Conservation (phyloP, 2,888 invertebrate species). For the Hypsopygia costalis region DNA sequence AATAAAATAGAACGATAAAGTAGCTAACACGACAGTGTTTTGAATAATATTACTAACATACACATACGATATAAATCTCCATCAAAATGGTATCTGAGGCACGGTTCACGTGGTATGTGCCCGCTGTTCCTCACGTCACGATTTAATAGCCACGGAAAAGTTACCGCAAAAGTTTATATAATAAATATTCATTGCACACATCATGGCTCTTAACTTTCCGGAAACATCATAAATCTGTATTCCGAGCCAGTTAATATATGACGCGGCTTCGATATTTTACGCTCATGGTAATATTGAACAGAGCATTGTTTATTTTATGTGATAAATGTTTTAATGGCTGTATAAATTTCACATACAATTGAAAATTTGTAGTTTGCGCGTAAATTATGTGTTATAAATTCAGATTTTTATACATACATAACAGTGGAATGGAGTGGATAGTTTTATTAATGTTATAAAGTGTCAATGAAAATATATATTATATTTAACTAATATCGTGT, state of each 20-base stretch:
- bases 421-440: too few species aligned
- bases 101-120: constrained; percentile 28
- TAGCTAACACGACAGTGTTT: constrained; percentile 30
- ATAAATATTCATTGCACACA: constrained; percentile 14
- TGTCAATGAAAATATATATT: too few species aligned
- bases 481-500: too few species aligned
- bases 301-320: too few species aligned
- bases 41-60: constrained; percentile 57
- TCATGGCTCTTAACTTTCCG: neutral
- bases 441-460: too few species aligned
- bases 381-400: too few species aligned
- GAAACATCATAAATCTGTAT: constrained; percentile 5
- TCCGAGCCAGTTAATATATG: neutral
- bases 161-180: constrained; percentile 13
- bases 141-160: constrained; percentile 13
- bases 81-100: constrained; percentile 45
- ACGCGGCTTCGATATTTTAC: constrained; percentile 1
- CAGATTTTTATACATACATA: too few species aligned
- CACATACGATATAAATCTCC: constrained; percentile 58
- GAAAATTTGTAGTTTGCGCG: too few species aligned
- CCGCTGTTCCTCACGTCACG: constrained; percentile 23
- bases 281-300: neutral
- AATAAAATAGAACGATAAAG: neutral
- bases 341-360: too few species aligned
- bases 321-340: too few species aligned